A percentile compares a stretch with the other conserved stretches of the same genome.
Conservation (phyloP, 2,888 invertebrate species). For the Lottia scabra region DNA sequence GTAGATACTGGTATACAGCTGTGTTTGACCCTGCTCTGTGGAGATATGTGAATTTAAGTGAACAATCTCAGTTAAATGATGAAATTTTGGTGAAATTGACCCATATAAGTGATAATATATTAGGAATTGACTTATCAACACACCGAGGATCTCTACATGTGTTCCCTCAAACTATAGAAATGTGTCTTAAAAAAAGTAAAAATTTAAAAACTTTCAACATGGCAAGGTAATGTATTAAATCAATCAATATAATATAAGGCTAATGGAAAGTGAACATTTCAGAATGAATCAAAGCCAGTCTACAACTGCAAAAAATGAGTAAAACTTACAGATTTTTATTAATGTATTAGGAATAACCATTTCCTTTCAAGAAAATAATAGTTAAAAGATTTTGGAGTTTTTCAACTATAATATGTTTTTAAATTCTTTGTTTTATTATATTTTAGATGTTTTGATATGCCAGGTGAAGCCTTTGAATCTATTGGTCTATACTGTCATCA, state of each 20-base stretch:
- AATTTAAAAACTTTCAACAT: conserved; percentile 39
- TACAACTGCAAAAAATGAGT: too few species aligned
- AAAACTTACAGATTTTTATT: too few species aligned
- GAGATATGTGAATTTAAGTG: conserved; percentile 37
- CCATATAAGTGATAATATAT: conserved; percentile 46
- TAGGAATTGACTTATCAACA: conserved; percentile 39
- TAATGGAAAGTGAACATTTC: too few species aligned
- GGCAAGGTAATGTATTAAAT: conserved; percentile 37
- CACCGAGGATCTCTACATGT: conserved; percentile 41
- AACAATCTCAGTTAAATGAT: conserved; percentile 35
- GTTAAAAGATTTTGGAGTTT: too few species aligned
- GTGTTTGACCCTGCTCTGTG: conserved; percentile 43
- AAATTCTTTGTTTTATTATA: not conserved
- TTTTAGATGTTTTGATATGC: conserved; percentile 46
- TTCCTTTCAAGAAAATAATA: too few species aligned
- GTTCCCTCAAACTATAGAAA: conserved; percentile 37
- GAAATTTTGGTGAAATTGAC: conserved; percentile 31
- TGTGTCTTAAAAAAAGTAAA: conserved; percentile 37
- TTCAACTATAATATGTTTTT: not conserved
- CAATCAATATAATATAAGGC: too few species aligned
- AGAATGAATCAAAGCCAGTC: too few species aligned
- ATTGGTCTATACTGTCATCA: conserved; percentile 32
- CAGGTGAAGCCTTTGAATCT: conserved; percentile 36
- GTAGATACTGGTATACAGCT: conserved; percentile 40
- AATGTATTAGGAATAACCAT: too few species aligned